These are phyloP conservation scores for Eristalis tenax DNA, from an alignment of 2,888 invertebrate species.

Conservation along the genomic window DNA sequence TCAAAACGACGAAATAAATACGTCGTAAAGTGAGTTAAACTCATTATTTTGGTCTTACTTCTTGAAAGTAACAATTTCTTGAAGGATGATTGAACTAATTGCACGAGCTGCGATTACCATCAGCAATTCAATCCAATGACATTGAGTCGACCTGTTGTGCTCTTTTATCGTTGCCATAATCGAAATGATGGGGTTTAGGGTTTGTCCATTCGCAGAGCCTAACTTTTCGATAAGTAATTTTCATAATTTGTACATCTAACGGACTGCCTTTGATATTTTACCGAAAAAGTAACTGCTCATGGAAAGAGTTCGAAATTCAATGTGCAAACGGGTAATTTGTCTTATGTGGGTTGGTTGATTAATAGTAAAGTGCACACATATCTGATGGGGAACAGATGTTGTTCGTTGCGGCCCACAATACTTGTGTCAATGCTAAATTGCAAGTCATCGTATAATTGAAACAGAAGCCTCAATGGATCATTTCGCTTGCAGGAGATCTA, in stretches of 20 bases:
- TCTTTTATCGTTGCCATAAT: background rate
- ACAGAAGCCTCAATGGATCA: slow-evolving; percentile 19
- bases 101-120: background rate
- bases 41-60: background rate
- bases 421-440: background rate
- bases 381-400: slow-evolving; percentile 21
- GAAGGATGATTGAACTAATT: slow-evolving; percentile 11
- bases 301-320: background rate
- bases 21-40: background rate
- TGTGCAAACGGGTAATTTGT: slow-evolving; percentile 8
- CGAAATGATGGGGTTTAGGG: background rate
- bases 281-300: slow-evolving; percentile 13
- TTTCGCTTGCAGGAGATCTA: slow-evolving; percentile 20
- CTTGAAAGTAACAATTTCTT: slow-evolving; percentile 5
- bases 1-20: background rate
- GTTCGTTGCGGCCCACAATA: slow-evolving; percentile 10
- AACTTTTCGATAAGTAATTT: slow-evolving; percentile 1
- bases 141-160: slow-evolving; percentile 9
- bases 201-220: background rate
- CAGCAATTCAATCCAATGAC: slow-evolving; percentile 10
- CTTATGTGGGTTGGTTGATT: slow-evolving; percentile 33
- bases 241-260: slow-evolving; percentile 5
- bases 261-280: slow-evolving; percentile 29
- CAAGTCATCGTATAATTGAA: slow-evolving; percentile 6
- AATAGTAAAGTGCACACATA: slow-evolving; percentile 8